Conservation (phyloP, 2,797 vertebrate genomes). For the Balearica regulorum region DNA sequence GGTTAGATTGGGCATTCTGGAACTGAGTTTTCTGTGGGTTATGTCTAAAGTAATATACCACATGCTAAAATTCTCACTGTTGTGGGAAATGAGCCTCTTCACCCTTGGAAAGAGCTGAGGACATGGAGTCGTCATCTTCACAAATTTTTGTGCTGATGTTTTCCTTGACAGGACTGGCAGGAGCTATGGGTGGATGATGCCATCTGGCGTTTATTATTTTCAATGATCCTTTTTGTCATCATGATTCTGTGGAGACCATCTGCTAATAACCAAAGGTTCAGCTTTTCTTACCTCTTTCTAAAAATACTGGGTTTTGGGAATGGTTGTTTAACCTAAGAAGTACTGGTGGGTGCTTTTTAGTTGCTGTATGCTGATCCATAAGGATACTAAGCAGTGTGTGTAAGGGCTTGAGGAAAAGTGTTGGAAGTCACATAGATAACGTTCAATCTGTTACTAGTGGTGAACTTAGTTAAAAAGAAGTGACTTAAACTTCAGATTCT, state of each 20-base stretch:
- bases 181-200: slow-evolving; percentile 96
- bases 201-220: slow-evolving; percentile 95
- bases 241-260: slow-evolving; percentile 95
- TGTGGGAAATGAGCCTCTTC: not conserved
- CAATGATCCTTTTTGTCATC: slow-evolving; percentile 95
- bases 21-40: not conserved
- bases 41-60: not conserved
- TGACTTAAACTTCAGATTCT: not conserved
- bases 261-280: slow-evolving; percentile 93
- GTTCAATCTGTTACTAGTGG: not conserved
- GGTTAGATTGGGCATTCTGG: not conserved
- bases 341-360: not conserved
- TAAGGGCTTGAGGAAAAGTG: not conserved
- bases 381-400: not conserved
- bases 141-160: not conserved
- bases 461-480: not conserved
- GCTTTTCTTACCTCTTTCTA: not conserved
- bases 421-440: not conserved
- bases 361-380: not conserved
- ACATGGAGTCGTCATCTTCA: not conserved
- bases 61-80: not conserved
- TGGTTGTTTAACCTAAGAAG: not conserved
- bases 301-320: not conserved
- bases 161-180: slow-evolving; percentile 85
- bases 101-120: not conserved